A percentile compares a stretch with the other conserved stretches of the same genome.
These are phyloP conservation scores for Balaeniceps rex DNA, from an alignment of 2,113 vertebrate species.

Conservation along the genomic window DNA sequence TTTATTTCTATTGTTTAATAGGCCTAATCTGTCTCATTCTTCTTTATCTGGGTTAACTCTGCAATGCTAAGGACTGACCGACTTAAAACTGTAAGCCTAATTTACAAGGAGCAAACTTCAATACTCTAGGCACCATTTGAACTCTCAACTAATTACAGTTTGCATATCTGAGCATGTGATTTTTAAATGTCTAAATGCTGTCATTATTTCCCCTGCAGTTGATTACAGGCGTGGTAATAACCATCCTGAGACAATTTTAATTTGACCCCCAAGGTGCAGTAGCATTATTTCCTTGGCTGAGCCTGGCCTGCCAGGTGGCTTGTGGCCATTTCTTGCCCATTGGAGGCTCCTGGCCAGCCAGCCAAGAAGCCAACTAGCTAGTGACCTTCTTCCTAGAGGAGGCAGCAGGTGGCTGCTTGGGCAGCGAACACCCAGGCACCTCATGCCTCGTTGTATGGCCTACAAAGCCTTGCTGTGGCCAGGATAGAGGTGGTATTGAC, in stretches of 20 bases:
- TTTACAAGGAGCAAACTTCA: background rate
- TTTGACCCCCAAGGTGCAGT: background rate
- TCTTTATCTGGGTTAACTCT: background rate
- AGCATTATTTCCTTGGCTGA: background rate
- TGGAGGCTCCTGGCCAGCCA: background rate
- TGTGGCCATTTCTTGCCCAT: background rate
- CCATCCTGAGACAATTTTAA: background rate
- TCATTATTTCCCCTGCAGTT: background rate
- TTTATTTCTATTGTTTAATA: background rate
- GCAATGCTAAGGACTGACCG: background rate
- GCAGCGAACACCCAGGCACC: background rate
- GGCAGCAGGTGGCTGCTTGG: background rate
- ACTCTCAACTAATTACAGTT: background rate
- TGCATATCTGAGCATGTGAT: background rate
- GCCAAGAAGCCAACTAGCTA: background rate
- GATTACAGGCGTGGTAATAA: background rate
- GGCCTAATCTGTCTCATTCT: background rate
- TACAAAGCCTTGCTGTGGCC: background rate
- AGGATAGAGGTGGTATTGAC: background rate
- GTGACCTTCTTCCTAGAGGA: background rate
- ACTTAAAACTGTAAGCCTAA: background rate
- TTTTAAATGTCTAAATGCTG: background rate
- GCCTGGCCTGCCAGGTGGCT: background rate
- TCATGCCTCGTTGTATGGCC: background rate
- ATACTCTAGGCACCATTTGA: background rate